Evolutionary conservation across 2,113 vertebrate genomes (phyloP).

Genomic region (Neotoma lepida): DNA sequence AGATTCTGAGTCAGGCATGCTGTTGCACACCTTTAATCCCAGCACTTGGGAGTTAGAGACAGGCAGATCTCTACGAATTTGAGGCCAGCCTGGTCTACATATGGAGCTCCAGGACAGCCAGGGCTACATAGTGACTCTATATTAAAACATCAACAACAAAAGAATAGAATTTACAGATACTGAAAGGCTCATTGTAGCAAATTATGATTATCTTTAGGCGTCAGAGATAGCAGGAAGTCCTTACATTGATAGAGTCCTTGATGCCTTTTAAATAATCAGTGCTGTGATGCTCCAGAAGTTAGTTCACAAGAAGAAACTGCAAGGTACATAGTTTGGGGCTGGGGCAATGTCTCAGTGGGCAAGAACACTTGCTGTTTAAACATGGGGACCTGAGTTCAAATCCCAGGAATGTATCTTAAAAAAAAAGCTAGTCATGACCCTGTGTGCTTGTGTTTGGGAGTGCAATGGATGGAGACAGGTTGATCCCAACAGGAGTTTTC

Average conservation of each 20-base stretch:
- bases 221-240: slow-evolving; percentile 29
- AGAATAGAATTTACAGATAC: slow-evolving; percentile 7
- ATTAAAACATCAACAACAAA: neutral
- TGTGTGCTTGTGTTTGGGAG: neutral
- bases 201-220: slow-evolving; percentile 47
- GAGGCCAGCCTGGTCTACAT: neutral
- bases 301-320: slow-evolving; percentile 28
- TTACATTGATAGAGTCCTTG: slow-evolving; percentile 51
- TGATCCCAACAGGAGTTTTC: neutral
- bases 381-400: neutral
- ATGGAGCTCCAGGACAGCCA: neutral
- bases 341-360: neutral
- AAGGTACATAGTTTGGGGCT: slow-evolving; percentile 41
- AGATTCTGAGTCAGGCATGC: neutral
- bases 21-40: neutral
- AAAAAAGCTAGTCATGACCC: neutral
- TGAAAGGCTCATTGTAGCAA: slow-evolving; percentile 33
- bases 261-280: slow-evolving; percentile 41
- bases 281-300: slow-evolving; percentile 15
- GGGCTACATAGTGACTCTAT: neutral
- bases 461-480: neutral
- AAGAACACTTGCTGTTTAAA: neutral
- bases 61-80: neutral
- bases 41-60: neutral
- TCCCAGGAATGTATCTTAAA: neutral